Evolutionary conservation across 2,888 invertebrate species (phyloP).

Genomic region (Chloroclystis v-ata): DNA sequence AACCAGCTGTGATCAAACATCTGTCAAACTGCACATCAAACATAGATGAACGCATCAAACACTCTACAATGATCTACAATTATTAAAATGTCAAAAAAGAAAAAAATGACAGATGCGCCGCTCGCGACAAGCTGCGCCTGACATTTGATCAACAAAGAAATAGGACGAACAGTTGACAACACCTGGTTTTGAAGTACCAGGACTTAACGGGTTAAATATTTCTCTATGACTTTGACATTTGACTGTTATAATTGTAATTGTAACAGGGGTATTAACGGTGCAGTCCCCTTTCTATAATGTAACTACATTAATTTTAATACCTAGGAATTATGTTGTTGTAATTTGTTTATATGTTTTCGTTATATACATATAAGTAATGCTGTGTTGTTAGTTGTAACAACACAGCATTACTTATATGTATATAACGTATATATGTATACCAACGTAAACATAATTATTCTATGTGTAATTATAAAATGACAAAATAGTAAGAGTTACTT

Average conservation of each 20-base stretch:
- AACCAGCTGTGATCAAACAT: conserved; percentile 12
- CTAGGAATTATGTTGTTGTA: no score
- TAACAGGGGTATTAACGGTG: no score
- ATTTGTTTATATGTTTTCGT: no score
- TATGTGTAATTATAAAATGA: no score
- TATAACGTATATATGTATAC: no score
- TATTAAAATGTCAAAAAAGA: conserved; percentile 25
- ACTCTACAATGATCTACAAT: conserved; percentile 13
- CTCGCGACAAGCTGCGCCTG: conserved; percentile 40
- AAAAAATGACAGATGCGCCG: conserved; percentile 33
- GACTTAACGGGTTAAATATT: conserved; percentile 24
- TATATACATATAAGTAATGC: no score
- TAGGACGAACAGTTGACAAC: conserved; percentile 26
- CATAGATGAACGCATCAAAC: conserved; percentile 18
- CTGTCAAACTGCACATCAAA: conserved; percentile 12
- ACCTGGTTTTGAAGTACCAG: conserved; percentile 27
- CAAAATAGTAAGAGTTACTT: no score
- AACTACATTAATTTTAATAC: no score
- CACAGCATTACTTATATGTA: no score
- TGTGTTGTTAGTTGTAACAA: no score
- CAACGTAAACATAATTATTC: no score
- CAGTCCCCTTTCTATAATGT: no score
- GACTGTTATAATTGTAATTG: conserved; percentile 8
- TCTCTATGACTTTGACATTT: conserved; percentile 13
- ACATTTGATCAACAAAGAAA: conserved; percentile 36